phyloP scores from a whole-genome alignment of 1,140 invertebrate genomes.

The Danaus plexippus region DNA sequence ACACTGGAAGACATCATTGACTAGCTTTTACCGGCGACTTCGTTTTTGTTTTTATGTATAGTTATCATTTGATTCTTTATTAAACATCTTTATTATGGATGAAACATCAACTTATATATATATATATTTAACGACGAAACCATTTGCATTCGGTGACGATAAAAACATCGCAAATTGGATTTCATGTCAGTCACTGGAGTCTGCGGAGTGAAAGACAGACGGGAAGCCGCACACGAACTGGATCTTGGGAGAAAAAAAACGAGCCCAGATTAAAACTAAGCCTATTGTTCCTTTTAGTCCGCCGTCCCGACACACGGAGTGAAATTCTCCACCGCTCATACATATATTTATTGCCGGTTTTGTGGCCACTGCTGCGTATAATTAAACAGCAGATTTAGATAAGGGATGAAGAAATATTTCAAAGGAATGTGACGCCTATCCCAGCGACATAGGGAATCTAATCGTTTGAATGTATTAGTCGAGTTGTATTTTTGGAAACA shows the following conservation, averaged over 20 bases:
- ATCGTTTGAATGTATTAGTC: slow-evolving; percentile 8
- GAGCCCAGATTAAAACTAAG: slow-evolving; percentile 57
- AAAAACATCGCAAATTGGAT: slow-evolving; percentile 34
- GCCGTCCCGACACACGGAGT: slow-evolving; percentile 28
- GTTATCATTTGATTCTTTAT: no score
- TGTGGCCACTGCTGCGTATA: slow-evolving; percentile 40
- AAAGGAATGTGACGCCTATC: slow-evolving; percentile 18
- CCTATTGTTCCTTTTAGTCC: slow-evolving; percentile 61
- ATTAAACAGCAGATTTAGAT: slow-evolving; percentile 53
- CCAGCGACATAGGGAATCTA: slow-evolving; percentile 21
- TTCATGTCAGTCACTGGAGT: slow-evolving; percentile 33
- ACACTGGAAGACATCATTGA: no score
- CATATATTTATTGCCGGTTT: slow-evolving; percentile 62
- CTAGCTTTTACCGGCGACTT: no score
- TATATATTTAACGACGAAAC: no score
- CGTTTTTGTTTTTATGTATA: no score
- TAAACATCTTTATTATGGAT: no score
- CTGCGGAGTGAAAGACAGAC: slow-evolving; percentile 16
- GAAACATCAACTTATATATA: no score
- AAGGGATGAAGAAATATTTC: slow-evolving; percentile 32
- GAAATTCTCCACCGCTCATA: slow-evolving; percentile 52
- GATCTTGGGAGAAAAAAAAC: slow-evolving; percentile 46
- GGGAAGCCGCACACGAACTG: slow-evolving; percentile 41
- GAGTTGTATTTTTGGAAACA: slow-evolving; percentile 33
- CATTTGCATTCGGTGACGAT: background rate